phyloP scores from a whole-genome alignment of 2,113 vertebrate species.

The Cynocephalus volans region DNA sequence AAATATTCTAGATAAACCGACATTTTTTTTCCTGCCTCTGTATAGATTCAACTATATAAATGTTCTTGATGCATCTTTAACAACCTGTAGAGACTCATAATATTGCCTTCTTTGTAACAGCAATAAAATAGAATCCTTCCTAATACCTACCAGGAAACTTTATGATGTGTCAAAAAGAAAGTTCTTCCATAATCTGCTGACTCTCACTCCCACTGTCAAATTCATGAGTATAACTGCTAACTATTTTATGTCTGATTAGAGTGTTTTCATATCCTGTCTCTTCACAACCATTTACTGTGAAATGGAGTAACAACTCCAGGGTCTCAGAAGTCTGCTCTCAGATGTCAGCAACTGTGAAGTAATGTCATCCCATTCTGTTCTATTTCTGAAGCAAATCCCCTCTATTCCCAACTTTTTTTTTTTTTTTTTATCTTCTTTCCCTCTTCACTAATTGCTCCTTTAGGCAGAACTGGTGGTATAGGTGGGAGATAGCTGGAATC shows the following conservation, averaged over 20 bases:
- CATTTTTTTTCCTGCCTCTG: not conserved
- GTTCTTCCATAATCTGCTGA: not conserved
- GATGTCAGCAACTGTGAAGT: not conserved
- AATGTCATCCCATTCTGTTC: not conserved
- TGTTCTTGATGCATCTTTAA: not conserved
- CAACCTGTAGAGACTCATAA: not conserved
- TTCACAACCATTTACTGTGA: conserved; percentile 3
- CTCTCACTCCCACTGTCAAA: not conserved
- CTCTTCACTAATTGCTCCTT: not conserved
- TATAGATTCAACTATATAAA: conserved; percentile 41
- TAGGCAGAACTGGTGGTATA: conserved; percentile 13
- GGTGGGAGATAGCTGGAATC: not conserved
- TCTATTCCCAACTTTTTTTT: not conserved
- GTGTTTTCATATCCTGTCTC: conserved; percentile 22
- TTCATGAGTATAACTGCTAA: conserved; percentile 21
- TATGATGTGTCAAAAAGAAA: conserved; percentile 27
- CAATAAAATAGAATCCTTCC: conserved; percentile 15
- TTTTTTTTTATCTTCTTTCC: not conserved
- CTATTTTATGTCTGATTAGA: conserved; percentile 22
- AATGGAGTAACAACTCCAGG: not conserved
- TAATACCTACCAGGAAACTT: conserved; percentile 38
- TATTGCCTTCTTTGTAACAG: not conserved
- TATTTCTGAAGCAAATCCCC: conserved; percentile 50
- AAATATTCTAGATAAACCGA: conserved; percentile 3
- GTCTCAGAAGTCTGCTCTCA: not conserved